Conservation (phyloP, 1,140 invertebrate species). For the Vanessa tameamea region DNA sequence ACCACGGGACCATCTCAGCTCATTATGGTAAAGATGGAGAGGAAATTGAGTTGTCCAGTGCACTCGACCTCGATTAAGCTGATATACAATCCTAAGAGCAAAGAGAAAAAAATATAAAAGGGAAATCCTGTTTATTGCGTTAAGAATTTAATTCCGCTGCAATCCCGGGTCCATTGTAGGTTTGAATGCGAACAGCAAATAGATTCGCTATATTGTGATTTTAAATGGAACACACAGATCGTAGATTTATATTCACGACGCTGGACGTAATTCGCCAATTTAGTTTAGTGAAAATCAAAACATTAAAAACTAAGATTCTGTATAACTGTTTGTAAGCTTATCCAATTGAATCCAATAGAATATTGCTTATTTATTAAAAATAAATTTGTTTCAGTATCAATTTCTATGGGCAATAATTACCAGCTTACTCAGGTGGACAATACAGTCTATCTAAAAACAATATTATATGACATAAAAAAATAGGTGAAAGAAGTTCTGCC, state of each 20-base stretch:
- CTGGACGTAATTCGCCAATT: background rate
- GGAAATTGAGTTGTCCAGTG: constrained; percentile 5
- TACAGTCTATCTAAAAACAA: no score
- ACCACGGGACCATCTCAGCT: no score
- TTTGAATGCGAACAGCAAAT: constrained; percentile 13
- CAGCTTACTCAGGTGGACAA: no score
- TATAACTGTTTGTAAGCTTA: no score
- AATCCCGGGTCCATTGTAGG: constrained; percentile 21
- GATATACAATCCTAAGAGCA: constrained; percentile 14
- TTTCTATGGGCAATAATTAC: no score
- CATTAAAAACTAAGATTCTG: no score
- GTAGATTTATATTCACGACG: background rate
- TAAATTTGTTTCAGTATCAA: no score
- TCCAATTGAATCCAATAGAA: no score
- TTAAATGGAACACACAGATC: background rate
- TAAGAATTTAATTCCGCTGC: constrained; percentile 31
- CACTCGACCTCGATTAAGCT: constrained; percentile 1
- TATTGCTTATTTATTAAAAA: no score
- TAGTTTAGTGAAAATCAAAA: background rate
- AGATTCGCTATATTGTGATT: constrained; percentile 19
- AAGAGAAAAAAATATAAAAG: background rate
- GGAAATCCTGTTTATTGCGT: constrained; percentile 18
- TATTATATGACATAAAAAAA: no score
- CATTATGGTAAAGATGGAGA: background rate
- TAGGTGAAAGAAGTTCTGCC: no score